phyloP scores from a whole-genome alignment of 1,140 invertebrate genomes.

The Rhizoglyphus robini region DNA sequence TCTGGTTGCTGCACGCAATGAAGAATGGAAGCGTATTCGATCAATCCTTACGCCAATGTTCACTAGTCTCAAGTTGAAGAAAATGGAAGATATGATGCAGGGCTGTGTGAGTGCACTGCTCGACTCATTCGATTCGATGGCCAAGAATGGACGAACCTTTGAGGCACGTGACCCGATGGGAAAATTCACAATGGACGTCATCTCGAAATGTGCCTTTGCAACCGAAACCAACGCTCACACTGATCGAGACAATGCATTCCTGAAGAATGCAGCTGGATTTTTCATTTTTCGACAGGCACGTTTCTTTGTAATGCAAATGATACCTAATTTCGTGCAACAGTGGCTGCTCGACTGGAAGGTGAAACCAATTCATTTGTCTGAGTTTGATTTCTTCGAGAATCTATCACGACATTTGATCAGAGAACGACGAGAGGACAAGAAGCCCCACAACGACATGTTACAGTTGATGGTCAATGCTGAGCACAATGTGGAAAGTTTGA shows the following conservation, averaged over 20 bases:
- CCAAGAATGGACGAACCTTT: neutral
- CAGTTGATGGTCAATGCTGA: slow-evolving; percentile 4
- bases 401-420: neutral
- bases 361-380: too few species aligned
- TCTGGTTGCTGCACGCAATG: slow-evolving; percentile 26
- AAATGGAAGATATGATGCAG: neutral
- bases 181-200: slow-evolving; percentile 38
- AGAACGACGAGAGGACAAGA: neutral
- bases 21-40: slow-evolving; percentile 19
- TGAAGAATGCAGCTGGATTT: slow-evolving; percentile 24
- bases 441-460: neutral
- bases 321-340: neutral
- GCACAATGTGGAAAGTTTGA: neutral
- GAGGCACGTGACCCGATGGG: slow-evolving; percentile 28
- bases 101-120: slow-evolving; percentile 1
- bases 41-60: too few species aligned
- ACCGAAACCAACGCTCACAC: slow-evolving; percentile 34
- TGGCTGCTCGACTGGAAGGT: too few species aligned
- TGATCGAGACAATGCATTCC: slow-evolving; percentile 32
- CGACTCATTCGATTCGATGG: neutral
- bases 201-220: slow-evolving; percentile 38
- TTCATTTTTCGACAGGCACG: neutral
- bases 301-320: neutral
- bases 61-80: slow-evolving; percentile 14
- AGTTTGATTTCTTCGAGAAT: slow-evolving; percentile 2